Conservation (phyloP, 2,113 vertebrate genomes). For the Herpailurus yagouaroundi region DNA sequence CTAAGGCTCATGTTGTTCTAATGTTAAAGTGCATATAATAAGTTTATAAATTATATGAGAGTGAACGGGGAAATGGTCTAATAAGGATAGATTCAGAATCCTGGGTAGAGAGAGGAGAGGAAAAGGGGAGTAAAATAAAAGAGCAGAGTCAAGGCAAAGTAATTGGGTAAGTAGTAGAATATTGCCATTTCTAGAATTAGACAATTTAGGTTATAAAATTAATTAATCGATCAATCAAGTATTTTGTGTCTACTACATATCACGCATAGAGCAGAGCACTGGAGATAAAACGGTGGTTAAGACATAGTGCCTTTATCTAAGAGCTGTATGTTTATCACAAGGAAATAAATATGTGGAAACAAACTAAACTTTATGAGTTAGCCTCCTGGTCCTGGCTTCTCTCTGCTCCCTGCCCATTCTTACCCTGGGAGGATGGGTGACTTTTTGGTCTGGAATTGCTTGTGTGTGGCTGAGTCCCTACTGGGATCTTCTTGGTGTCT, state of each 20-base stretch:
- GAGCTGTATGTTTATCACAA: not conserved
- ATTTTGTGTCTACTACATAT: constrained; percentile 1
- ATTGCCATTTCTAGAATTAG: not conserved
- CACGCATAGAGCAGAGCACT: not conserved
- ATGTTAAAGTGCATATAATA: constrained; percentile 57
- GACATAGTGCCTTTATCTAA: not conserved
- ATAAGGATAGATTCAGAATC: constrained; percentile 20
- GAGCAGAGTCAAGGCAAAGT: not conserved
- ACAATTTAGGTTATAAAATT: constrained; percentile 14
- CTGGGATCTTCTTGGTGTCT: not conserved
- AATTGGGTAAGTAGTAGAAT: constrained; percentile 10
- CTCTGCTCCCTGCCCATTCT: not conserved
- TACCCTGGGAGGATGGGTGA: not conserved
- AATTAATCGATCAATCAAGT: not conserved
- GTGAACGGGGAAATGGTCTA: constrained; percentile 19
- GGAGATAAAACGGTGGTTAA: not conserved
- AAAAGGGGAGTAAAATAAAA: not conserved
- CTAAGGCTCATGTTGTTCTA: constrained; percentile 47
- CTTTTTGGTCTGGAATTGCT: not conserved
- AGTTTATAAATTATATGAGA: constrained; percentile 46
- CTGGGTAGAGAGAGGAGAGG: not conserved
- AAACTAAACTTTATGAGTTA: not conserved
- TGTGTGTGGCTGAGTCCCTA: not conserved
- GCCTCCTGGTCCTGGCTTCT: not conserved
- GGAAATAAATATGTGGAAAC: not conserved